Base-by-base conservation (phyloP, 2,797 vertebrate genomes). In the Micropoecilia bifurca region DNA sequence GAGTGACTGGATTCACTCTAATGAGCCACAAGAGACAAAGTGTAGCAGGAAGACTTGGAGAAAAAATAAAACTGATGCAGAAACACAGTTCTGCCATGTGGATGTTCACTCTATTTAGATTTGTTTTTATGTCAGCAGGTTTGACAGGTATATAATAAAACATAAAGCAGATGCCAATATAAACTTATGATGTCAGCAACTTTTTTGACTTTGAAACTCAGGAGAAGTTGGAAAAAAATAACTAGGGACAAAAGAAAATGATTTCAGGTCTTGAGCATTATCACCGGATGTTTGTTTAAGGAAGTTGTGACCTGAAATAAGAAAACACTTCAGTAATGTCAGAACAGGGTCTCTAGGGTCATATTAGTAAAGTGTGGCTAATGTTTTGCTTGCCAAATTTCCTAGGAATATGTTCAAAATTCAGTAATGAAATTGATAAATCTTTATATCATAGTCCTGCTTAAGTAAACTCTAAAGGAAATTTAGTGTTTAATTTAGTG, bases 1-100 rank as follows among this genome's bases (percentile, higher is more conserved):
- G 84, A 74, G 30, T 74, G 72, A 50, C 82, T 84, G 79, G 53
- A 79, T 68, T 71, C 59, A 78, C 73, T 75, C 57, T 76, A 84
- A 84, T 73, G 79, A 84, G 79, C 75, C 74, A 63, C 68, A 50
- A 7, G 74, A 78, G 39, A 84, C 20, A 22, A 46, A 46, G 22
- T 50, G 43, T 3, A 36, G n/a, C 33, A 28, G 41, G 63, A 39
- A 69, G 57, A 72, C 48, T 50, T 45, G 28, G 36, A 59, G 43
- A n/a, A 80, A 78, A 82, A 61, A 72, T 80, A 50, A 55, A 72
- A 82, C 1, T 66, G 28, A 18, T 75, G 63, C 47, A 75, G 1
- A 78, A 83, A 50, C 43, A 57, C 43, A 7, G 25, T 10, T 73
- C 43, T 20, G 2, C 61, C 5, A 3, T 28, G 1, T 74, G 59